These are phyloP conservation scores for Channa striata DNA, from an alignment of 2,797 vertebrate genomes.

Conservation along the genomic window DNA sequence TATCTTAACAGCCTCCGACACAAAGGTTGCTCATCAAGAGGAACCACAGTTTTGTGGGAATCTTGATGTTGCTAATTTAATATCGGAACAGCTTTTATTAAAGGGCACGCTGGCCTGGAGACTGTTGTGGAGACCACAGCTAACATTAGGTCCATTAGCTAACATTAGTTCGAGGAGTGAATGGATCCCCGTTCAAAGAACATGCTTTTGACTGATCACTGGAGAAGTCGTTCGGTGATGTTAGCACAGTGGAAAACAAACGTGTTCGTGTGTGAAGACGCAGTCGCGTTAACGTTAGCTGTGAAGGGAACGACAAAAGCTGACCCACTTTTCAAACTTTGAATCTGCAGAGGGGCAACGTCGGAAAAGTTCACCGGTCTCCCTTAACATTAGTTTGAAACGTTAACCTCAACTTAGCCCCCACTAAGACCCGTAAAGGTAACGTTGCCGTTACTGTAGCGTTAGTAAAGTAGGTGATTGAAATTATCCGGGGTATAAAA, in stretches of 20 bases:
- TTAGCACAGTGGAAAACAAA: conserved; percentile 25
- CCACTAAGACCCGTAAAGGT: too few species aligned
- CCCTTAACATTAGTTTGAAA: conserved; percentile 25
- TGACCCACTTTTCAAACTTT: conserved; percentile 77
- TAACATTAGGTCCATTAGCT: not conserved
- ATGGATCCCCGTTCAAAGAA: not conserved
- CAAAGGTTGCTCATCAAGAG: not conserved
- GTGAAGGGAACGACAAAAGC: conserved; percentile 68
- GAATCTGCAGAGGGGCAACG: conserved; percentile 69
- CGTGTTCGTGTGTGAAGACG: conserved; percentile 70
- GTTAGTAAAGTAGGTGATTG: rapidly evolving
- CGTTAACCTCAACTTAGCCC: not conserved
- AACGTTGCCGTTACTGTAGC: not conserved
- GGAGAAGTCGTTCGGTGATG: conserved; percentile 21
- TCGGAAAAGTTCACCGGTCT: conserved; percentile 54
- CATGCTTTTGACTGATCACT: rapidly evolving
- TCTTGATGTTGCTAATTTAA: not conserved
- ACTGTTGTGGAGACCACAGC: not conserved
- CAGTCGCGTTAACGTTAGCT: conserved; percentile 30
- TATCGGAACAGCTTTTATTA: not conserved
- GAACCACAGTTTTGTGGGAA: not conserved
- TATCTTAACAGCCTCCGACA: not conserved
- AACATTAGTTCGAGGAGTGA: not conserved
- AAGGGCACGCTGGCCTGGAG: not conserved
- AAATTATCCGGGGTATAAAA: not conserved